Conservation (phyloP, 2,888 invertebrate genomes). For the Exocentrus adspersus region DNA sequence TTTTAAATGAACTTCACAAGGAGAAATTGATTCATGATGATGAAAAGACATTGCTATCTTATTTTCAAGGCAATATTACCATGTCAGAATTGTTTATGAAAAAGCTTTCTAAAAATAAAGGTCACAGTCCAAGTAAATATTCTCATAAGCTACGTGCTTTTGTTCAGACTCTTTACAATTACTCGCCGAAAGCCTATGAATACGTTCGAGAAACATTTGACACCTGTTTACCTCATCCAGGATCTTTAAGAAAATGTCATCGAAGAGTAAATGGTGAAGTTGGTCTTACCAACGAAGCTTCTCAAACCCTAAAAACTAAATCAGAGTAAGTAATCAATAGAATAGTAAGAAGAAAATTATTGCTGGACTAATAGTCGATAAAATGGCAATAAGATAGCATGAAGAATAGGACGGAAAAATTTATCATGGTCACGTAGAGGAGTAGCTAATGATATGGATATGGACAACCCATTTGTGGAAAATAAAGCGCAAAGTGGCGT, state of each 20-base stretch:
- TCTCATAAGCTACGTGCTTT: not conserved
- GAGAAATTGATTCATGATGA: not conserved
- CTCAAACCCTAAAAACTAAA: not conserved
- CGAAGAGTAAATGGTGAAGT: not conserved
- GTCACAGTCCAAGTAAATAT: not conserved
- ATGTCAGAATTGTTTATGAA: not conserved
- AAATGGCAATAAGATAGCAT: no score
- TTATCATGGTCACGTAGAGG: no score
- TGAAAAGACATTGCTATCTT: not conserved
- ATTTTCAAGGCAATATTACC: not conserved
- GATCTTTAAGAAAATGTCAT: not conserved
- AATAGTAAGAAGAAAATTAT: constrained; percentile 2
- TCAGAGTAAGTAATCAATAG: no score
- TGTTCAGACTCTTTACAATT: not conserved
- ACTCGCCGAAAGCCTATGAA: not conserved
- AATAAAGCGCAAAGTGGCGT: no score
- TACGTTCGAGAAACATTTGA: not conserved
- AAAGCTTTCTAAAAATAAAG: not conserved
- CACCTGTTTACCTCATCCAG: not conserved
- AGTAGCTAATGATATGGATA: constrained; percentile 43
- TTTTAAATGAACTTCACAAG: not conserved
- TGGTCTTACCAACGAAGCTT: not conserved
- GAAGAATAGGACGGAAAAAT: no score
- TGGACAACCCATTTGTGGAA: constrained; percentile 36
- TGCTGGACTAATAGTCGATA: no score